Conservation (phyloP, 2,888 invertebrate genomes). For the Amblyjoppa fuscipennis region DNA sequence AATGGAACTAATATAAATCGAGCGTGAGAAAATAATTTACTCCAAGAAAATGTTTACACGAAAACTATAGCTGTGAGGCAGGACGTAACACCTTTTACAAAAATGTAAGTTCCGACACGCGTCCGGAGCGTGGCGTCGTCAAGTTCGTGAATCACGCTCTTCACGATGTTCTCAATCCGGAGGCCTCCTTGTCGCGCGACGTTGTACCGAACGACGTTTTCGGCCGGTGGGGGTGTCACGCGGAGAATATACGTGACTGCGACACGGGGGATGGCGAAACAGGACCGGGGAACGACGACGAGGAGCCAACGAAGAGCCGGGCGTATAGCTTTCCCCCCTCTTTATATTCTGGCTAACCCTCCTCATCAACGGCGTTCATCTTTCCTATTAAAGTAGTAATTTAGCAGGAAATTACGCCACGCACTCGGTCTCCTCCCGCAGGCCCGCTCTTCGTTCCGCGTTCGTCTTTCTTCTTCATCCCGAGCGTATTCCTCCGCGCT, state of each 20-base stretch:
- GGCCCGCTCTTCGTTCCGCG: conserved; percentile 76
- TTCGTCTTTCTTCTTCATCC: conserved; percentile 47
- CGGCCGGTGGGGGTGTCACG: neutral
- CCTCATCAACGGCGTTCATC: conserved; percentile 85
- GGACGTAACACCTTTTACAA: neutral
- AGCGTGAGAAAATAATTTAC: too few relatives aligned
- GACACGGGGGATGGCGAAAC: conserved; percentile 48
- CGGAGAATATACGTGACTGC: conserved; percentile 37
- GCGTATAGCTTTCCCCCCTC: conserved; percentile 80
- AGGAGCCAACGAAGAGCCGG: conserved; percentile 62
- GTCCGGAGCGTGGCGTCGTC: conserved; percentile 37
- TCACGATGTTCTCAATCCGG: conserved; percentile 70
- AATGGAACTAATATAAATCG: too few relatives aligned
- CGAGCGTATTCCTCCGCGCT: conserved; percentile 46
- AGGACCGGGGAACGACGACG: conserved; percentile 55
- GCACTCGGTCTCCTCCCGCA: conserved; percentile 81
- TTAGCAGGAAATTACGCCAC: conserved; percentile 85
- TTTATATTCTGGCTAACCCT: conserved; percentile 85
- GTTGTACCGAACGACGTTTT: conserved; percentile 75
- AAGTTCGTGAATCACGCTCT: conserved; percentile 74
- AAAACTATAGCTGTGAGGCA: too few relatives aligned
- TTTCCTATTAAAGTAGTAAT: conserved; percentile 86
- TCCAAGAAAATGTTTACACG: too few relatives aligned
- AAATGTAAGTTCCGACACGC: neutral
- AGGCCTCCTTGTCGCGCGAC: conserved; percentile 73